Evolutionary conservation across 2,797 vertebrate species (phyloP).

Genomic region (Diglossa cyanea): DNA sequence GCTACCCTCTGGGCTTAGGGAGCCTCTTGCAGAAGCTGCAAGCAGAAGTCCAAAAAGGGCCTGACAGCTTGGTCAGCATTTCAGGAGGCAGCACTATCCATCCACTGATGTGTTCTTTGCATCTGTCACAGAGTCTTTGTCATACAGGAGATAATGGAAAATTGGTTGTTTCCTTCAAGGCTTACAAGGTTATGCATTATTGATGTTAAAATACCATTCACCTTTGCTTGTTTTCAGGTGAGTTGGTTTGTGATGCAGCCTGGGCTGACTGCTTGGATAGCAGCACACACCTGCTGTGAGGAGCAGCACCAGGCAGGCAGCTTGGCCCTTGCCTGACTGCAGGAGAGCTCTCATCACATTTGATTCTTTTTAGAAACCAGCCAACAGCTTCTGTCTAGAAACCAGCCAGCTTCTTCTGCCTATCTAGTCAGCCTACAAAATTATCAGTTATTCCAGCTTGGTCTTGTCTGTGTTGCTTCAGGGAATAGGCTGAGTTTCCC

Average conservation of each 20-base stretch:
- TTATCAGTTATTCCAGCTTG: background rate
- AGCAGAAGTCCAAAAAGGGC: background rate
- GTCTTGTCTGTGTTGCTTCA: background rate
- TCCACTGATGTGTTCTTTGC: background rate
- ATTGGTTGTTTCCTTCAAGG: accelerated
- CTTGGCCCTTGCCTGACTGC: background rate
- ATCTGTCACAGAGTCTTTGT: background rate
- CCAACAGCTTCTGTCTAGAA: background rate
- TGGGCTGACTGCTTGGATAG: background rate
- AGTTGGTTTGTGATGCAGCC: background rate
- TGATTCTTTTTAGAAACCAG: background rate
- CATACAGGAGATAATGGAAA: background rate
- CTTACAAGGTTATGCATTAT: background rate
- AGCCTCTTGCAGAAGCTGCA: background rate
- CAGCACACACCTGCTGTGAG: background rate
- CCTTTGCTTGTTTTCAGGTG: background rate
- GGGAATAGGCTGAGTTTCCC: background rate
- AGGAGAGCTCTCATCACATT: background rate
- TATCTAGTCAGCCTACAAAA: background rate
- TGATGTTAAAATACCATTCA: background rate
- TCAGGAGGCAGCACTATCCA: background rate
- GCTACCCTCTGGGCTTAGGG: background rate
- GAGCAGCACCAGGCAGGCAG: background rate
- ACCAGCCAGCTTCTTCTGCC: background rate
- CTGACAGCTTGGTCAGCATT: background rate